Evolutionary conservation across 1,140 invertebrate species (phyloP), one percentile per base, ranked within the genome.

Genomic region (Aphelinus certus): DNA sequence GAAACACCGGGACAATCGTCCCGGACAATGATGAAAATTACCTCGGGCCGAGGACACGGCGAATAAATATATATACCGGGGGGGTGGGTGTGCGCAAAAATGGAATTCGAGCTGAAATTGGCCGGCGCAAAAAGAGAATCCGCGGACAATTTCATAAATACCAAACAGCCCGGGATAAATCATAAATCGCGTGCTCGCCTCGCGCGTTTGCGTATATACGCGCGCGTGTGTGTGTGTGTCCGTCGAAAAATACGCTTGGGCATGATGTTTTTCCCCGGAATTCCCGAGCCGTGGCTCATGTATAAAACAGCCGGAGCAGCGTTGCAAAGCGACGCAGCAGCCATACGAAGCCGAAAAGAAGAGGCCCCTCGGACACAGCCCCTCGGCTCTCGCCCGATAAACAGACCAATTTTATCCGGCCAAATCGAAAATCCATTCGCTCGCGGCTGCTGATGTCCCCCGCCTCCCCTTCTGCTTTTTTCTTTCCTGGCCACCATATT

Each of bases 381-480:
- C 62, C 68, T 60, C 46, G 46, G 7, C n/a, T 57, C 46, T 71
- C 26, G 7, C 42, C 47, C 49, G 61, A 47, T 62, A 73, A 67
- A 68, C 45, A 67, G 58, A 57, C 46, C 64, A 73, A 67, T 73
- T 73, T 73, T 67, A 73, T 73, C 68, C 72, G n/a, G 57, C 56
- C 48, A 68, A 73, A 73, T 66, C 71, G 67, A 74, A 74, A 77
- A 71, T 77, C 67, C 51, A 68, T 70, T 70, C 71, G 71, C 58
- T 66, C 68, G 45, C 71, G 65, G 2, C 10, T 56, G n/a, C 47
- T 55, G 65, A 10, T 43, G 49, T 67, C 43, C 53, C 26, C 9
- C 49, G 51, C 45, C 9, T 73, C 26, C 26, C 26, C 26, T 26
- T 62, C 48, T 48, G 56, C 62, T 48, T 26, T 26, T 26, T 26